A percentile compares a stretch with the other conserved stretches of the same genome.
Conservation (phyloP, 1,140 invertebrate genomes). For the Patella vulgata region DNA sequence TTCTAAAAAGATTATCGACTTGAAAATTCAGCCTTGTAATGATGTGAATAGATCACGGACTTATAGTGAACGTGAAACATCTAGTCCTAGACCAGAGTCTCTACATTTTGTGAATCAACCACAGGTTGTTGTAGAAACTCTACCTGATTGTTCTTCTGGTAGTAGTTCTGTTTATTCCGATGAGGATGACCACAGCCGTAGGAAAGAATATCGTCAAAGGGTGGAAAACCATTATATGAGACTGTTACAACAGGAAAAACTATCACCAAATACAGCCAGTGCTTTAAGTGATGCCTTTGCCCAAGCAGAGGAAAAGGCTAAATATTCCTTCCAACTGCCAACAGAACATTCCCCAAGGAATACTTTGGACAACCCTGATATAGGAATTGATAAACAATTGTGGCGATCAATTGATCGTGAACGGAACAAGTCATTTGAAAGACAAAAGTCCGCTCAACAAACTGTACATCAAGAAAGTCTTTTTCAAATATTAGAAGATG, state of each 20-base stretch:
- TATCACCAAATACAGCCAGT: slow-evolving; percentile 28
- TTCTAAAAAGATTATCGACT: no score
- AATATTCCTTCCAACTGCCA: slow-evolving; percentile 12
- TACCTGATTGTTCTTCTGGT: not conserved
- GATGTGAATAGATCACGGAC: not conserved
- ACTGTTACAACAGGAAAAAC: slow-evolving; percentile 27
- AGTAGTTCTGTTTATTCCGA: slow-evolving; percentile 25
- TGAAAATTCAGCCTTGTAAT: no score
- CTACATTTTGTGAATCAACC: not conserved
- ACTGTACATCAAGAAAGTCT: slow-evolving; percentile 1
- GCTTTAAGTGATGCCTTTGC: slow-evolving; percentile 34
- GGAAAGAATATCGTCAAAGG: slow-evolving; percentile 26
- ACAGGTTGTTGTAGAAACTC: not conserved
- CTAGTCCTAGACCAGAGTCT: not conserved
- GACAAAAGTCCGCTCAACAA: slow-evolving; percentile 19
- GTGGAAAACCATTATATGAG: slow-evolving; percentile 36
- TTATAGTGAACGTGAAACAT: no score
- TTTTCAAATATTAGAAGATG: no score
- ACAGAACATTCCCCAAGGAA: not conserved
- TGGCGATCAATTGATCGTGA: slow-evolving; percentile 49
- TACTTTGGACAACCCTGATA: slow-evolving; percentile 28
- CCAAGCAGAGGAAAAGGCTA: slow-evolving; percentile 22
- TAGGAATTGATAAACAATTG: slow-evolving; percentile 33
- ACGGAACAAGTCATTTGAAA: slow-evolving; percentile 71
- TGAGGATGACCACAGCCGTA: slow-evolving; percentile 24